Evolutionary conservation across 2,113 vertebrate genomes (phyloP).

Genomic region (Morone chrysops): DNA sequence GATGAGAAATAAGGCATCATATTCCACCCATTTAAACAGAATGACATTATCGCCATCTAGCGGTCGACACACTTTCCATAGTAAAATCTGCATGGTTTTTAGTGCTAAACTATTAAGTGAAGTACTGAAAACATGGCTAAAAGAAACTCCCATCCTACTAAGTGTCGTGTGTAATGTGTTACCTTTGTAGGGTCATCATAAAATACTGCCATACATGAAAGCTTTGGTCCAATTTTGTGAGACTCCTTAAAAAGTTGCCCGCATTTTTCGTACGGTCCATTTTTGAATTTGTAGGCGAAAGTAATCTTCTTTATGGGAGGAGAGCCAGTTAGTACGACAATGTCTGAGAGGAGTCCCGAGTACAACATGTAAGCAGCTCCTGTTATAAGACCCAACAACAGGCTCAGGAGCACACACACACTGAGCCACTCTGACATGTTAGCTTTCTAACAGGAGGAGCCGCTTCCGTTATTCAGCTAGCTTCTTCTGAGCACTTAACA

Average conservation of each 20-base stretch:
- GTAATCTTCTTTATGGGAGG: constrained; percentile 89
- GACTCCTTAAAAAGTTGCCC: constrained; percentile 89
- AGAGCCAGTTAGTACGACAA: constrained; percentile 88
- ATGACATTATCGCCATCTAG: constrained; percentile 66
- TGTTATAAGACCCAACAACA: constrained; percentile 83
- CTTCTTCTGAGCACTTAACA: background rate
- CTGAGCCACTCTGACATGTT: constrained; percentile 87
- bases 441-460: background rate
- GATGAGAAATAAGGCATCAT: background rate
- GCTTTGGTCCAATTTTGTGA: constrained; percentile 87
- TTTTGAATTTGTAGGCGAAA: constrained; percentile 90
- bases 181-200: constrained; percentile 93
- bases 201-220: constrained; percentile 88
- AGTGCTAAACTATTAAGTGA: background rate
- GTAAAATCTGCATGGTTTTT: too few species aligned
- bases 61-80: background rate
- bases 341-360: constrained; percentile 87
- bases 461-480: background rate
- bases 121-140: background rate
- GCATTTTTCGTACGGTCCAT: constrained; percentile 87
- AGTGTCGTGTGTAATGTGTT: constrained; percentile 14
- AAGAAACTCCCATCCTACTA: background rate
- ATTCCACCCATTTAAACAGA: background rate
- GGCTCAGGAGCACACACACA: constrained; percentile 78
- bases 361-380: constrained; percentile 85